Evolutionary conservation across 53 echinoderm and acorn worm genomes (phyloP).

Genomic region (Pentamera pediparva): DNA sequence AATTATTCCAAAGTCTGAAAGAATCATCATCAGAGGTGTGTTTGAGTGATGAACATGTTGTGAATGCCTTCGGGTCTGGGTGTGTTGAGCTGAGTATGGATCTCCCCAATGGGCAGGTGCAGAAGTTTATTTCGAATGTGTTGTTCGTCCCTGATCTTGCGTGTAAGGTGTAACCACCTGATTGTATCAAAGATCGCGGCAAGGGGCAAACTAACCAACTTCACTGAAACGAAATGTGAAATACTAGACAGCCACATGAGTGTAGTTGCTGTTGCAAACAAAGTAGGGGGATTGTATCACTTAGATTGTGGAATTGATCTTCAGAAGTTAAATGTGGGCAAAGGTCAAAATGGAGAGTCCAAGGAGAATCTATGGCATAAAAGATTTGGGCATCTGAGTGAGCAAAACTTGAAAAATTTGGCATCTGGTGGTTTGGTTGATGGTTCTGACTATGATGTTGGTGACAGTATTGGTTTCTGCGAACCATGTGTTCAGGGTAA

Average conservation of each 20-base stretch:
- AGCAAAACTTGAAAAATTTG: neutral
- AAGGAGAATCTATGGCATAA: slow-evolving; percentile 6
- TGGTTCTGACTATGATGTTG: slow-evolving; percentile 1
- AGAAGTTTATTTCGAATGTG: neutral
- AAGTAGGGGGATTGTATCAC: neutral
- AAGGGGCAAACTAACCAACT: neutral
- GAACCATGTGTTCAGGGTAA: slow-evolving; percentile 6
- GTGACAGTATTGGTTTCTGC: neutral
- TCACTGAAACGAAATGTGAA: slow-evolving; percentile 2
- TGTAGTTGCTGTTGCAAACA: neutral
- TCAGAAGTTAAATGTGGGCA: neutral
- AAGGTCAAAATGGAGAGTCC: neutral
- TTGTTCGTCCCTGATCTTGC: neutral
- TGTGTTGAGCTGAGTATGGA: neutral
- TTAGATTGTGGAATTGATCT: neutral
- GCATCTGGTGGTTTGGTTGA: neutral
- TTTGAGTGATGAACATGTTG: neutral
- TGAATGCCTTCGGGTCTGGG: neutral
- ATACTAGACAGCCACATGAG: neutral
- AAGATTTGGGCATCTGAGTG: neutral
- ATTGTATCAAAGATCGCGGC: neutral
- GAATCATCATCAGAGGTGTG: no score
- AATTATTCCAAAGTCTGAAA: no score
- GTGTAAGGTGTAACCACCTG: no score
- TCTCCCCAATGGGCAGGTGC: neutral